A percentile compares a stretch with the other conserved stretches of the same genome.
Conservation (phyloP, 2,888 invertebrate species). For the Miltochrista miniata region DNA sequence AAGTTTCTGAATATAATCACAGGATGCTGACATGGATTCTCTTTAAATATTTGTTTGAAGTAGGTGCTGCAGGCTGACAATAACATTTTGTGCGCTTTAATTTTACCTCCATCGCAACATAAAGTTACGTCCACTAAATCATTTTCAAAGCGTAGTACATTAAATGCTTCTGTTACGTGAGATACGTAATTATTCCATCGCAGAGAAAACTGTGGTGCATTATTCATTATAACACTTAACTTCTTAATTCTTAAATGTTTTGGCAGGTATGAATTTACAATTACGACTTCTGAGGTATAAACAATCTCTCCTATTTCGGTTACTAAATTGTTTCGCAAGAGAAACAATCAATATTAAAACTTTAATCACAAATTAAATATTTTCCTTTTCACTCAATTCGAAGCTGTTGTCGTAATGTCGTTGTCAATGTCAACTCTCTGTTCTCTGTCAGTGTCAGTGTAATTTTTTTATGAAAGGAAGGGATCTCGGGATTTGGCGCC, state of each 20-base stretch:
- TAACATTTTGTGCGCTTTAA: conserved; percentile 93
- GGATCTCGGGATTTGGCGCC: no score
- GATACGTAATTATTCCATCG: conserved; percentile 94
- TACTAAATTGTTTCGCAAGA: conserved; percentile 2
- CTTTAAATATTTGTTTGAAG: conserved; percentile 88
- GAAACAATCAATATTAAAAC: no score
- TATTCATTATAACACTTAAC: conserved; percentile 62
- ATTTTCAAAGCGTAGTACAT: conserved; percentile 86
- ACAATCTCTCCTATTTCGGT: conserved; percentile 31
- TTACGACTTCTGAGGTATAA: conserved; percentile 10
- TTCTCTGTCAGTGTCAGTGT: no score
- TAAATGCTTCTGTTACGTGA: conserved; percentile 91
- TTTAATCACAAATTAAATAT: no score
- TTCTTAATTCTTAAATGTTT: conserved; percentile 10
- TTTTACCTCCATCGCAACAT: conserved; percentile 92
- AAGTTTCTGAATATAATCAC: conserved; percentile 92
- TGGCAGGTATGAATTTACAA: conserved; percentile 21
- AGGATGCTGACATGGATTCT: conserved; percentile 91
- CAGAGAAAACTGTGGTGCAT: conserved; percentile 91
- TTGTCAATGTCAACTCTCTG: no score
- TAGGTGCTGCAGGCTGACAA: conserved; percentile 93
- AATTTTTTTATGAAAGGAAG: no score
- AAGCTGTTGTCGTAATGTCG: no score
- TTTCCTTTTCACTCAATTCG: no score
- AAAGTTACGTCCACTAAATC: conserved; percentile 93